These are phyloP conservation scores for Hydraecia micacea DNA, from an alignment of 2,888 invertebrate genomes.

Conservation along the genomic window DNA sequence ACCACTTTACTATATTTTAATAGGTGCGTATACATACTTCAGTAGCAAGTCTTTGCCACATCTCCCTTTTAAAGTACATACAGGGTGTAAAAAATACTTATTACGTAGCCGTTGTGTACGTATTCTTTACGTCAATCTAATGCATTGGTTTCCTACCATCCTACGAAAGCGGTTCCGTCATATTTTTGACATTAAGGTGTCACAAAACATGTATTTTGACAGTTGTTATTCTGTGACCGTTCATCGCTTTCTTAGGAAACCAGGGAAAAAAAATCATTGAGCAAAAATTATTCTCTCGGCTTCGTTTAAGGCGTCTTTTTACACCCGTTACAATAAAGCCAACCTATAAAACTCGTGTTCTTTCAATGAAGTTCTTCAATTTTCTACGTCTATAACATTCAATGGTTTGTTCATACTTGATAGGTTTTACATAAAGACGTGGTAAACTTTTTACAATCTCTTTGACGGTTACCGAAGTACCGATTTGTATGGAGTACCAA, in stretches of 20 bases:
- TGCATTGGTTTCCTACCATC: too few relatives aligned
- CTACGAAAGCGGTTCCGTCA: too few relatives aligned
- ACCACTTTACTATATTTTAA: not conserved
- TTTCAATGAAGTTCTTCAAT: slow-evolving; percentile 53
- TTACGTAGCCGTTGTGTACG: not conserved
- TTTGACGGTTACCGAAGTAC: slow-evolving; percentile 41
- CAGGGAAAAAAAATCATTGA: too few relatives aligned
- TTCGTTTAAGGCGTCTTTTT: not conserved
- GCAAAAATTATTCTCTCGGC: not conserved
- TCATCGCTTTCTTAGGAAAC: too few relatives aligned
- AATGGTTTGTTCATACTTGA: slow-evolving; percentile 59
- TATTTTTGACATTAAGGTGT: too few relatives aligned
- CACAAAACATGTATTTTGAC: too few relatives aligned
- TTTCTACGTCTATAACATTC: slow-evolving; percentile 31
- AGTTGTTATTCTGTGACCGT: too few relatives aligned
- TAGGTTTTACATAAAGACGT: slow-evolving; percentile 47
- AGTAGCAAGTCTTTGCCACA: not conserved
- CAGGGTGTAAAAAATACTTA: not conserved
- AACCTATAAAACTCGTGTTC: slow-evolving; percentile 14
- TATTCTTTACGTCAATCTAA: not conserved
- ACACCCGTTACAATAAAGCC: not conserved
- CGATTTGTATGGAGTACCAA: slow-evolving; percentile 25
- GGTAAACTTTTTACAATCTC: slow-evolving; percentile 54
- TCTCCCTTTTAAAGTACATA: not conserved
- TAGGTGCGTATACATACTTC: too few relatives aligned